Evolutionary conservation across 2,888 invertebrate species (phyloP).

Genomic region (Pseudoips prasinana): DNA sequence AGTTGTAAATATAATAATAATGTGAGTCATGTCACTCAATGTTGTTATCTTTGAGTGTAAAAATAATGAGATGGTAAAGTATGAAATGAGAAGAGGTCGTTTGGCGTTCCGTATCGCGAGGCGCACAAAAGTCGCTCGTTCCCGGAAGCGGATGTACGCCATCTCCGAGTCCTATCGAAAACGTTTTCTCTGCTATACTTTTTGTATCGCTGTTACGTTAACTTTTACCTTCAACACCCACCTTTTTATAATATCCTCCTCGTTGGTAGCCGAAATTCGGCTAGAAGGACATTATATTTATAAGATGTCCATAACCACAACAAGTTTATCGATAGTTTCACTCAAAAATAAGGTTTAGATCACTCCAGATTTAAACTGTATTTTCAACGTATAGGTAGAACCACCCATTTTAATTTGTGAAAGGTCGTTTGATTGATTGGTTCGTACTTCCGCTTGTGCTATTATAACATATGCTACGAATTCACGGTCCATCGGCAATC

Average conservation of each 20-base stretch:
- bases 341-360: too few species aligned
- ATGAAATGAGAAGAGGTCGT: slow-evolving; percentile 35
- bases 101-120: slow-evolving; percentile 24
- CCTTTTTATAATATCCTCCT: too few species aligned
- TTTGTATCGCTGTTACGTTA: slow-evolving; percentile 28
- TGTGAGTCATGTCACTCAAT: slow-evolving; percentile 15
- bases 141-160: slow-evolving; percentile 46
- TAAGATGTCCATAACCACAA: too few species aligned
- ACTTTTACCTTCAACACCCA: slow-evolving; percentile 17
- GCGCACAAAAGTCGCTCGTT: slow-evolving; percentile 36
- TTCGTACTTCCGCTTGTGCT: slow-evolving; percentile 28
- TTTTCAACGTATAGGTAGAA: neutral
- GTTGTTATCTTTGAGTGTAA: slow-evolving; percentile 24
- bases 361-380: too few species aligned
- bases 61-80: slow-evolving; percentile 39
- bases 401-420: slow-evolving; percentile 9
- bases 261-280: too few species aligned
- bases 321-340: too few species aligned
- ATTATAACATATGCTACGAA: slow-evolving; percentile 22
- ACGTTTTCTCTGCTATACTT: slow-evolving; percentile 24
- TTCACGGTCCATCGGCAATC: slow-evolving; percentile 41
- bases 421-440: slow-evolving; percentile 22
- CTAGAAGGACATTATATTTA: too few species aligned
- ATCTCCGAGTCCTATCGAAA: slow-evolving; percentile 45
- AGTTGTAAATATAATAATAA: too few species aligned